Conservation (phyloP, 2,113 vertebrate species). For the Peucedramus taeniatus region DNA sequence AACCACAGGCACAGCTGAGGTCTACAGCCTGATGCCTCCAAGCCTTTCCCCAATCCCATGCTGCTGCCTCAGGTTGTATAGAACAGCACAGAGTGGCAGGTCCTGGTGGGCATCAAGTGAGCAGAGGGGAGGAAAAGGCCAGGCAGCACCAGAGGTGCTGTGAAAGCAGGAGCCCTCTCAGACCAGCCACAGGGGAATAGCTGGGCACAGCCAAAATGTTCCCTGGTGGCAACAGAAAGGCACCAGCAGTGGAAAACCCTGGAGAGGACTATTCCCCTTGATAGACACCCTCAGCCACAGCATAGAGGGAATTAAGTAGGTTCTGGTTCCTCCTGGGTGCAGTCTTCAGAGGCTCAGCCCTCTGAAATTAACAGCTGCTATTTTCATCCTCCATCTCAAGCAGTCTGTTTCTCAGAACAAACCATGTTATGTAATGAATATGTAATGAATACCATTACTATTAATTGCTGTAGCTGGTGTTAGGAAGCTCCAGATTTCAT, state of each 20-base stretch:
- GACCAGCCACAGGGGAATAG: rapidly evolving
- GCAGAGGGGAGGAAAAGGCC: background rate
- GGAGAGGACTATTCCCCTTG: background rate
- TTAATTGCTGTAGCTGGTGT: slow-evolving; percentile 60
- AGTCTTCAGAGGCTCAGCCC: slow-evolving; percentile 37
- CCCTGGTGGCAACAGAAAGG: background rate
- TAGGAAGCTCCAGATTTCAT: slow-evolving; percentile 42
- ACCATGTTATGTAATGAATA: slow-evolving; percentile 58
- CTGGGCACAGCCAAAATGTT: background rate
- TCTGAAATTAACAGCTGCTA: slow-evolving; percentile 63
- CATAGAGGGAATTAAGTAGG: background rate
- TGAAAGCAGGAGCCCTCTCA: background rate
- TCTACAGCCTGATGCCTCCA: background rate
- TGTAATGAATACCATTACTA: slow-evolving; percentile 62
- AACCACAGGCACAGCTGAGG: background rate
- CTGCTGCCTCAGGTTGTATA: background rate
- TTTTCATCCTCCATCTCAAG: slow-evolving; percentile 50
- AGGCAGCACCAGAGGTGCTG: background rate
- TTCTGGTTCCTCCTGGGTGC: slow-evolving; percentile 28
- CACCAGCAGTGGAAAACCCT: background rate
- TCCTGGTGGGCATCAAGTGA: background rate
- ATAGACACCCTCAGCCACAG: background rate
- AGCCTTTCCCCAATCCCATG: rapidly evolving
- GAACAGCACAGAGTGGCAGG: background rate
- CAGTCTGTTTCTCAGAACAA: slow-evolving; percentile 59